Evolutionary conservation across 2,888 invertebrate species (phyloP).

Genomic region (Cryptus viduatorius): DNA sequence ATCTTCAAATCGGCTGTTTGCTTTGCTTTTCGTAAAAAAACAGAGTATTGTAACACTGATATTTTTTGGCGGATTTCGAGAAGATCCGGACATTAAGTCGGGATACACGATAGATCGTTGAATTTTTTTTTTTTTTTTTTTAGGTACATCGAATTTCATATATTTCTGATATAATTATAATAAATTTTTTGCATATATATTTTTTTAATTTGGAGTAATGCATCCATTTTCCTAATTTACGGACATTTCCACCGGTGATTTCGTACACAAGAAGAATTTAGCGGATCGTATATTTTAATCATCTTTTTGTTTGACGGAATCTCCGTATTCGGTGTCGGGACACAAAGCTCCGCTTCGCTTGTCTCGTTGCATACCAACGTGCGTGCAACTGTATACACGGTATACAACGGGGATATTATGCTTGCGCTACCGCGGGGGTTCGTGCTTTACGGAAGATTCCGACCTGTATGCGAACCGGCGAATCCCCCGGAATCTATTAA

Average conservation of each 20-base stretch:
- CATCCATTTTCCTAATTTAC: background rate
- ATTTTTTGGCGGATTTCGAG: background rate
- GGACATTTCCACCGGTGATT: background rate
- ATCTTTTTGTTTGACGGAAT: slow-evolving; percentile 21
- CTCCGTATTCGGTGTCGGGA: background rate
- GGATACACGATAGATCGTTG: background rate
- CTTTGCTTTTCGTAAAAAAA: background rate
- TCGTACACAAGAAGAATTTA: background rate
- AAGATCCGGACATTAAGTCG: background rate
- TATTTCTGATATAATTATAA: no score
- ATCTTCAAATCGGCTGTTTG: background rate
- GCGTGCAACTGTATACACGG: background rate
- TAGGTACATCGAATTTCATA: no score
- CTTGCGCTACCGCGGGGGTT: background rate
- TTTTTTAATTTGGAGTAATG: background rate
- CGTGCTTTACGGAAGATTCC: slow-evolving; percentile 6
- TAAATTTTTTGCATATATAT: no score
- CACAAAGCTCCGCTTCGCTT: background rate
- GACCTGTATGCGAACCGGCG: slow-evolving; percentile 19
- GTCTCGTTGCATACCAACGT: background rate
- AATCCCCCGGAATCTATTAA: slow-evolving; percentile 52
- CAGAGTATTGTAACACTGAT: background rate
- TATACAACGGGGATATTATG: background rate
- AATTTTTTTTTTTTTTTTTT: background rate
- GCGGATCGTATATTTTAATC: slow-evolving; percentile 34